Evolutionary conservation across 2,797 vertebrate genomes (phyloP), one percentile per base, ranked within the genome.

Genomic region (Mormyrops boulengeri): DNA sequence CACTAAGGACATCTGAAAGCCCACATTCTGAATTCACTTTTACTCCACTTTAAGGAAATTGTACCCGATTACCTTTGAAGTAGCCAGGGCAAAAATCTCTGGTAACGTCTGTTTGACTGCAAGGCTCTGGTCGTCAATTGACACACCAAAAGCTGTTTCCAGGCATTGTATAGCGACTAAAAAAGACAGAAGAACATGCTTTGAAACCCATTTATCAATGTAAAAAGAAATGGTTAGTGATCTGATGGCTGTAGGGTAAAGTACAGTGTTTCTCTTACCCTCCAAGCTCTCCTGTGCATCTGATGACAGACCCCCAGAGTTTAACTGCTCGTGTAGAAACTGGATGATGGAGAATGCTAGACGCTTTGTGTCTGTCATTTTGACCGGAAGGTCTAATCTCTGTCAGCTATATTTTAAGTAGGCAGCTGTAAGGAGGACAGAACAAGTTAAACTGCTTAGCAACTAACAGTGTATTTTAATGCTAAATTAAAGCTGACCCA

Each of bases 101-200:
- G 97, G 97, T 57, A 99, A 96, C 5, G 96, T 97, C 90, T 97
- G 92, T 19, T 95, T 93, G 30, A 99, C 94, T 0, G 97, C 96
- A 0, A 99, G 95, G 90, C 92, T 96, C 19, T 94, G 94, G 91
- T 99, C 98, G 0, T 98, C 98, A 9, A 95, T 93, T 0, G 98
- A 97, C 82, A 99, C 96, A 0, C 97, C 96, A 2, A 98, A 99
- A 0, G 98, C 98, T 0, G 98, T 99, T 93, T 99, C 98, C 94
- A 99, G 95, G 95, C 98, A 99, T 94, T 99, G 98, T 92, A 98
- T 97, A 34, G 98, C 98, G 85, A 99, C 98, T 99, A 92, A n/a
- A 93, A 89, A 82, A 88, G 8, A 88, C 69, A 77, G n/a, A 88
- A 19, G 1, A 60, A 88, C 41, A 44, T 22, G 53, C 34, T 9